Conservation (phyloP, 2,888 invertebrate genomes). For the Tinea pellionella region DNA sequence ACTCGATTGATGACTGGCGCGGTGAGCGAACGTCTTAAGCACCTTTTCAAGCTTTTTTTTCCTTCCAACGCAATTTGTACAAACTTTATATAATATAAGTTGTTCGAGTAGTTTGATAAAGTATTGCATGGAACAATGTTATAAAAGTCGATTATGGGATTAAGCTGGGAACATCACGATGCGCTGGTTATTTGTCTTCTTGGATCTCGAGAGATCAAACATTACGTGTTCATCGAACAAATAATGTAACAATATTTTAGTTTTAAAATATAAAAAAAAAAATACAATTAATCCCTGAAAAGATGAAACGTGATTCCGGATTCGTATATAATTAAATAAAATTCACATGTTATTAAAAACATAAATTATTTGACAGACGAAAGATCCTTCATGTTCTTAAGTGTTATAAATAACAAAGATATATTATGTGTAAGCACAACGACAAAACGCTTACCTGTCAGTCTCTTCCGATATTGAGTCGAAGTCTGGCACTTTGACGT, state of each 20-base stretch:
- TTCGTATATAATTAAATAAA: too few relatives aligned
- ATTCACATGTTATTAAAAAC: too few relatives aligned
- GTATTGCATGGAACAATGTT: neutral
- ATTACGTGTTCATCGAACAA: too few relatives aligned
- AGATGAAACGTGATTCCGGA: too few relatives aligned
- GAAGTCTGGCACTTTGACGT: constrained; percentile 59
- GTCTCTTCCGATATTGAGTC: constrained; percentile 43
- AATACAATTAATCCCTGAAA: too few relatives aligned
- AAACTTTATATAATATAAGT: neutral
- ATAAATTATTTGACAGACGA: too few relatives aligned
- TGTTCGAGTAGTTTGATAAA: neutral
- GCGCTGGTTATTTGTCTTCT: too few relatives aligned
- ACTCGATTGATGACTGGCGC: constrained; percentile 36
- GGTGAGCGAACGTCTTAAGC: neutral
- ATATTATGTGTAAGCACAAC: neutral
- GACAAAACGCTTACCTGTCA: constrained; percentile 45
- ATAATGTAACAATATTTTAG: too few relatives aligned
- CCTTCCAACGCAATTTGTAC: neutral
- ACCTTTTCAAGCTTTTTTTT: neutral
- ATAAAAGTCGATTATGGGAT: neutral
- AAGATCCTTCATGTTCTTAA: too few relatives aligned
- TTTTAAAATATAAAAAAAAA: too few relatives aligned
- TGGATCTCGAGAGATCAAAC: too few relatives aligned
- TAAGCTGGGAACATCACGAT: neutral
- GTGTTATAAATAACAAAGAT: too few relatives aligned